A percentile compares a stretch with the other conserved stretches of the same genome.
Conservation (phyloP, 37 sponge, comb jelly and placozoan species). For the Dysidea cf. avara region DNA sequence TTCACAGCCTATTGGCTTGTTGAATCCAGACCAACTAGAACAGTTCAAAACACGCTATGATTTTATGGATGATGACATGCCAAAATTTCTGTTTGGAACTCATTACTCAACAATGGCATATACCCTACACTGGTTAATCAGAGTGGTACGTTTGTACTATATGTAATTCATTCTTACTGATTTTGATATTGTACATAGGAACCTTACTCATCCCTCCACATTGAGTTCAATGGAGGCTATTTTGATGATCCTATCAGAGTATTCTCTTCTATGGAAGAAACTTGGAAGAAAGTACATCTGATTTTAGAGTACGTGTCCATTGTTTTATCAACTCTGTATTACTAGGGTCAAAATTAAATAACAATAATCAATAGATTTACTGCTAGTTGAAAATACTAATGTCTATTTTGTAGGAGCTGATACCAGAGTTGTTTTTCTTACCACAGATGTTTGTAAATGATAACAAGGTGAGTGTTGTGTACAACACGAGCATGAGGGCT, state of each 20-base stretch:
- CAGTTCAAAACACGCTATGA: slow-evolving; percentile 74
- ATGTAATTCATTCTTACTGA: not conserved
- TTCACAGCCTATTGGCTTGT: slow-evolving; percentile 80
- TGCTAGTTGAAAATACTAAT: not conserved
- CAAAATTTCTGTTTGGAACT: slow-evolving; percentile 87
- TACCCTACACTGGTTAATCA: slow-evolving; percentile 76
- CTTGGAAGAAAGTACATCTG: slow-evolving; percentile 81
- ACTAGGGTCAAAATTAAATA: not conserved
- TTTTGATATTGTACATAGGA: slow-evolving; percentile 44
- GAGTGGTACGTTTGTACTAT: slow-evolving; percentile 58
- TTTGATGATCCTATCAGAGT: slow-evolving; percentile 79
- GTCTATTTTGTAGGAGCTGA: slow-evolving; percentile 66
- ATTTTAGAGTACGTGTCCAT: slow-evolving; percentile 90
- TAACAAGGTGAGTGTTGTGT: slow-evolving; percentile 55
- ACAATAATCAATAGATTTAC: too few species aligned
- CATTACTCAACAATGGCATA: slow-evolving; percentile 90
- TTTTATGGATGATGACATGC: slow-evolving; percentile 76
- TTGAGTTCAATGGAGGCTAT: slow-evolving; percentile 73
- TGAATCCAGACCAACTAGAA: slow-evolving; percentile 48
- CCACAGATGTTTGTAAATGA: slow-evolving; percentile 84
- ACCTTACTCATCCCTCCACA: slow-evolving; percentile 76
- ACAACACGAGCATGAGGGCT: too few species aligned
- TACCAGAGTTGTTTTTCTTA: slow-evolving; percentile 89
- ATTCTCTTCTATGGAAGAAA: slow-evolving; percentile 61
- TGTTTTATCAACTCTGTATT: slow-evolving; percentile 1